Conservation (phyloP, 2,113 vertebrate species). For the Dipodomys stephensi region DNA sequence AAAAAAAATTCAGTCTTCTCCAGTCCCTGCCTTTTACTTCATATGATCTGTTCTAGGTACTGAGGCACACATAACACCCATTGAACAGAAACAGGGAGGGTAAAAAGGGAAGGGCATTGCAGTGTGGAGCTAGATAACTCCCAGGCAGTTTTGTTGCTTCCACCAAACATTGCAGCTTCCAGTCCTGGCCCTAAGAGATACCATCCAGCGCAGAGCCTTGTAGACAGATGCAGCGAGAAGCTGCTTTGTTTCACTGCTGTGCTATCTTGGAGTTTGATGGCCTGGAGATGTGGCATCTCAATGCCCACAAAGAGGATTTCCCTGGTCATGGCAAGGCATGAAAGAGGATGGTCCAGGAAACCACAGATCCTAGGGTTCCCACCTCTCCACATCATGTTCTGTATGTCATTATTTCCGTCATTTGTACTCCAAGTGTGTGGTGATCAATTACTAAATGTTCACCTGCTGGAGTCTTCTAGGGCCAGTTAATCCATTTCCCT, state of each 20-base stretch:
- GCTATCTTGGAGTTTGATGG: background rate
- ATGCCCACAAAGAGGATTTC: background rate
- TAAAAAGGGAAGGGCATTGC: background rate
- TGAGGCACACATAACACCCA: background rate
- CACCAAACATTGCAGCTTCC: background rate
- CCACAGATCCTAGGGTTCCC: background rate
- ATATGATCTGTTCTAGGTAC: background rate
- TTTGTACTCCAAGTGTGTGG: background rate
- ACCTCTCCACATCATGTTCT: background rate
- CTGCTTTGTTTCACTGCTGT: background rate
- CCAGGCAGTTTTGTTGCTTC: background rate
- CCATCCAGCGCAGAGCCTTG: background rate
- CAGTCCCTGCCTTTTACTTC: background rate
- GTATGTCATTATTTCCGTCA: background rate
- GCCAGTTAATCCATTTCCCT: background rate
- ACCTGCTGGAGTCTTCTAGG: background rate
- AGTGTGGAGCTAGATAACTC: background rate
- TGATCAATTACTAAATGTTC: background rate
- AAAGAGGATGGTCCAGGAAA: background rate
- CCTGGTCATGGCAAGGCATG: background rate
- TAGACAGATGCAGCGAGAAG: background rate
- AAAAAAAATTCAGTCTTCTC: conserved; percentile 5
- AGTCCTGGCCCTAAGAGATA: background rate
- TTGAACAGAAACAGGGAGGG: background rate
- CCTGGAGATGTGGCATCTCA: background rate